Conservation (phyloP, 2,888 invertebrate genomes). For the Lathronympha strigana region DNA sequence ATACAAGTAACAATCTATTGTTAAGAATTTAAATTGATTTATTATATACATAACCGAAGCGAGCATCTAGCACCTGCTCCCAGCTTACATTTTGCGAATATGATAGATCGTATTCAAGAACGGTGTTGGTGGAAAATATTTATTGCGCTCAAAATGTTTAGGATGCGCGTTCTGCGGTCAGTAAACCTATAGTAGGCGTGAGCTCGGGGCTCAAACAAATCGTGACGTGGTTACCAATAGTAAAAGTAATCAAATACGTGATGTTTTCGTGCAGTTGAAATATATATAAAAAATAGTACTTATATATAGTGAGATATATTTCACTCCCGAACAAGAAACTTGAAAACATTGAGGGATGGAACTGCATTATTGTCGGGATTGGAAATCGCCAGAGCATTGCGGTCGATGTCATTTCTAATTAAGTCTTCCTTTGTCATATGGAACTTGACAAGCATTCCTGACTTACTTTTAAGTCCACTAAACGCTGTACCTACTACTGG, state of each 20-base stretch:
- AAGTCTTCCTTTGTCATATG: no score
- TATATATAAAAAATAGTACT: neutral
- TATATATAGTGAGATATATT: neutral
- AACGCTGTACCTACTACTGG: no score
- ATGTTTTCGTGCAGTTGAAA: constrained; percentile 2
- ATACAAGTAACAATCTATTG: neutral
- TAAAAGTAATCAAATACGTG: constrained; percentile 22
- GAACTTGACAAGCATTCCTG: no score
- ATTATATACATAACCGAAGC: neutral
- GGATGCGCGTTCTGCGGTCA: constrained; percentile 8
- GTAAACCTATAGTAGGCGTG: constrained; percentile 26
- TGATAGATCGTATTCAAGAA: constrained; percentile 44
- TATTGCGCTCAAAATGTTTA: constrained; percentile 16
- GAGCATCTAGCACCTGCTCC: constrained; percentile 51
- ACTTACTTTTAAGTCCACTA: no score
- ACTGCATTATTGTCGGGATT: no score
- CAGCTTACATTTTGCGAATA: constrained; percentile 45
- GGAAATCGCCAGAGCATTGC: neutral
- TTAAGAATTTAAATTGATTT: constrained; percentile 11
- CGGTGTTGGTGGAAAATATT: constrained; percentile 17
- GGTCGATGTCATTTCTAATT: no score
- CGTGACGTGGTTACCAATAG: constrained; percentile 26
- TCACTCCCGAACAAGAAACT: neutral
- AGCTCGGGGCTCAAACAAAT: constrained; percentile 18
- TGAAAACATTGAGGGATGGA: no score